Conservation (phyloP, 2,888 invertebrate genomes). For the Mesoligia furuncula region DNA sequence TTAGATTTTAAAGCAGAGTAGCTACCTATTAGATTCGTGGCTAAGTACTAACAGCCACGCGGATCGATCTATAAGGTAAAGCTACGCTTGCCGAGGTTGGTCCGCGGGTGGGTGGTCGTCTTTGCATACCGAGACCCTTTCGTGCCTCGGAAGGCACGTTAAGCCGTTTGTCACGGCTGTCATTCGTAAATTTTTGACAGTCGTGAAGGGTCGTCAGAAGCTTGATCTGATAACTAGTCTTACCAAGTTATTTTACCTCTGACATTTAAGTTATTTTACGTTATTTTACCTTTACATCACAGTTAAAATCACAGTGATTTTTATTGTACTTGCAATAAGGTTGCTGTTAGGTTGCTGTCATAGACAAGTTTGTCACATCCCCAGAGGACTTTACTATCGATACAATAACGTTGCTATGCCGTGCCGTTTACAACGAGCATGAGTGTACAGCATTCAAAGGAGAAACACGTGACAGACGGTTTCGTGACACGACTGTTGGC, state of each 20-base stretch:
- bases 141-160: background rate
- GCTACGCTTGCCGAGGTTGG: too few relatives aligned
- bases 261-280: too few relatives aligned
- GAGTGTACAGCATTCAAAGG: background rate
- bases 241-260: background rate
- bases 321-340: too few relatives aligned
- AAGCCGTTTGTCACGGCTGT: background rate
- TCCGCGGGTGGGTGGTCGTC: background rate
- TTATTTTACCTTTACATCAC: too few relatives aligned
- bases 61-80: background rate
- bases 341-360: too few relatives aligned
- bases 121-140: background rate
- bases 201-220: background rate
- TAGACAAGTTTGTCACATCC: too few relatives aligned
- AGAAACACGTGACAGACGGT: slow-evolving; percentile 9
- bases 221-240: background rate
- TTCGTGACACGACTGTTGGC: background rate
- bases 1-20: background rate
- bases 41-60: background rate
- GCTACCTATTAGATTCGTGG: background rate
- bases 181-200: background rate
- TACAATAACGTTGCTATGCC: too few relatives aligned
- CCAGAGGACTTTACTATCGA: too few relatives aligned
- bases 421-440: background rate
- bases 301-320: too few relatives aligned